Evolutionary conservation across 2,113 vertebrate genomes (phyloP), one percentile per base, ranked within the genome.

Genomic region (Nicator chloris): DNA sequence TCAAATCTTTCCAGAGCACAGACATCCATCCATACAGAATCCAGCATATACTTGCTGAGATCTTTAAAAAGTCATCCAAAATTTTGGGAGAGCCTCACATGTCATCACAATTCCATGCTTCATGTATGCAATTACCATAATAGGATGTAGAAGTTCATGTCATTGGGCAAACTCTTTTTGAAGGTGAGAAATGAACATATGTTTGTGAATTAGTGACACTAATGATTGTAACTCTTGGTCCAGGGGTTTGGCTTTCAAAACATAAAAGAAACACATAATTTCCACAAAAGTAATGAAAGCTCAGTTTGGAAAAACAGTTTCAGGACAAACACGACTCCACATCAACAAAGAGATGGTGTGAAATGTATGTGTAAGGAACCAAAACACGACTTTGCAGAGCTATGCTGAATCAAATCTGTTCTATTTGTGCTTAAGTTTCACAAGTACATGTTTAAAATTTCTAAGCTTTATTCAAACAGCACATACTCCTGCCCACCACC

Each of bases 351-450:
- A 82, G 30, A 53, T 63, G 37, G 59, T 64, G 54, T 90, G 85
- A 93, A 82, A 93, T 70, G 24, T 40, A 92, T 15, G 26, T 37
- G 47, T 23, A 72, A 94, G 68, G 61, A 94, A 92, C 37, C 56
- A 69, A 73, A 92, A 69, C 16, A 28, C 2, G 16, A 61, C 63
- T 94, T 92, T 93, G 49, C 22, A 70, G 86, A 81, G 53, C 51
- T 69, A 37, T 78, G 56, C 70, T 65, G 73, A 90, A 82, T 92
- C 66, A 73, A 66, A 84, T 44, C 26, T 65, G 54, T 80, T 75
- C 75, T 93, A 77, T 93, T 90, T 88, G 70, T 88, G 86, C 57
- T 81, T 83, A 61, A 64, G 28, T 91, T 93, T 95, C 87, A 94
- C 70, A 83, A 86, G 80, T 75, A 81, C 83, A 86, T 68, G 60